These are phyloP conservation scores for Nyctereutes procyonoides DNA, from an alignment of 2,113 vertebrate genomes.

Conservation along the genomic window DNA sequence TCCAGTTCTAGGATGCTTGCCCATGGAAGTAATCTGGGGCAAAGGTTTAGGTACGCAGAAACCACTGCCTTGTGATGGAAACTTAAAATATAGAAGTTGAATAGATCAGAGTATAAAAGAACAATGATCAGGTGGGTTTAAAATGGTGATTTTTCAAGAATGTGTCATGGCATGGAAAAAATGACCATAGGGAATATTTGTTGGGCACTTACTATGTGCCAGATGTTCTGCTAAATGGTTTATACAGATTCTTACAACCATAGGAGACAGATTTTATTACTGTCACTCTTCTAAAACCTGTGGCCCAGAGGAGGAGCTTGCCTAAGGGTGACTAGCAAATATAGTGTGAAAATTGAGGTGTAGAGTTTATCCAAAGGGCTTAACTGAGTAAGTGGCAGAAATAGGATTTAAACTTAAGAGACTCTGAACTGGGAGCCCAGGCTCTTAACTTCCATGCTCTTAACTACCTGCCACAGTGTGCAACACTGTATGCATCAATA, in stretches of 20 bases:
- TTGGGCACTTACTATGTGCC: neutral
- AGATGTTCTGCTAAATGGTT: neutral
- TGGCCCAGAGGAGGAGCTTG: neutral
- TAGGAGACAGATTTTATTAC: neutral
- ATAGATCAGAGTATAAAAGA: neutral
- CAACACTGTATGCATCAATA: neutral
- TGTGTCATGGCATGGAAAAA: neutral
- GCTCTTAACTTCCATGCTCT: neutral
- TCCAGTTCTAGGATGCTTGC: slow-evolving; percentile 11
- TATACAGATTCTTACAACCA: neutral
- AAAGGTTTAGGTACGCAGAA: neutral
- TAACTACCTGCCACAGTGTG: neutral
- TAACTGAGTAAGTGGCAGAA: neutral
- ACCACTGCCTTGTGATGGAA: neutral
- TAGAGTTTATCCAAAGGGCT: neutral
- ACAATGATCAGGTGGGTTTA: neutral
- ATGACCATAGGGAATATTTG: neutral
- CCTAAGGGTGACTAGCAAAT: neutral
- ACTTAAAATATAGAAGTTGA: neutral
- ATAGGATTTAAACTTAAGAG: neutral
- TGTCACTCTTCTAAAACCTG: neutral
- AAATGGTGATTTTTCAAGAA: slow-evolving; percentile 45
- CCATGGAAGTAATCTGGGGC: neutral
- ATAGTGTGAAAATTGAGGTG: neutral
- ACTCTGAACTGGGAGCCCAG: neutral